Evolutionary conservation across 2,888 invertebrate genomes (phyloP).

Genomic region (Lochmaea crataegi): DNA sequence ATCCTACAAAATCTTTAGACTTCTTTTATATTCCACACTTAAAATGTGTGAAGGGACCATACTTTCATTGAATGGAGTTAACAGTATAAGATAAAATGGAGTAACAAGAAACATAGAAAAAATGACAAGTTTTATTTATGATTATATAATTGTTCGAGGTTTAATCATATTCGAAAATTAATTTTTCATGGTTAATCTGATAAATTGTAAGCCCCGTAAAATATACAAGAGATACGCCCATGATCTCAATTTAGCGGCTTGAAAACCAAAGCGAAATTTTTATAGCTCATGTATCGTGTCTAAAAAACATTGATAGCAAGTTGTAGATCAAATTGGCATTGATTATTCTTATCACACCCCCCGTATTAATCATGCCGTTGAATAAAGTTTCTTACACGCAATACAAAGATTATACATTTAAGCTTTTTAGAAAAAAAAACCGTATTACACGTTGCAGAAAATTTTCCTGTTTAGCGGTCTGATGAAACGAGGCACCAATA

Average conservation of each 20-base stretch:
- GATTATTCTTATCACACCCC: conserved; percentile 35
- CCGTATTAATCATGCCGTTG: conserved; percentile 32
- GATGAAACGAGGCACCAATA: conserved; percentile 14
- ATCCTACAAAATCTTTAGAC: too few species aligned
- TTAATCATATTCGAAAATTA: too few species aligned
- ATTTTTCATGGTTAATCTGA: too few species aligned
- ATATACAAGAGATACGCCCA: conserved; percentile 14
- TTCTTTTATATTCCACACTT: too few species aligned
- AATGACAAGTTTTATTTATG: too few species aligned
- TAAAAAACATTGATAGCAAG: conserved; percentile 33
- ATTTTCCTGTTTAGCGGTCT: conserved; percentile 23
- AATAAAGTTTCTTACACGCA: conserved; percentile 33
- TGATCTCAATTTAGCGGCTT: conserved; percentile 27
- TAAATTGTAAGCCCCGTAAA: not conserved
- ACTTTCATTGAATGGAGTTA: too few species aligned
- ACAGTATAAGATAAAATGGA: too few species aligned
- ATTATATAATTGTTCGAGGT: too few species aligned
- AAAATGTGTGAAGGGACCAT: too few species aligned
- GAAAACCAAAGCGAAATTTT: conserved; percentile 33
- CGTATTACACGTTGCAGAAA: conserved; percentile 33
- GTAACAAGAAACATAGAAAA: too few species aligned
- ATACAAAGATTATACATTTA: conserved; percentile 34
- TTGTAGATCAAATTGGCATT: conserved; percentile 34
- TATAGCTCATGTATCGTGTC: conserved; percentile 33
- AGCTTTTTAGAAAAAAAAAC: conserved; percentile 30